Evolutionary conservation across 1,140 invertebrate genomes (phyloP).

Genomic region (Papilio polytes): DNA sequence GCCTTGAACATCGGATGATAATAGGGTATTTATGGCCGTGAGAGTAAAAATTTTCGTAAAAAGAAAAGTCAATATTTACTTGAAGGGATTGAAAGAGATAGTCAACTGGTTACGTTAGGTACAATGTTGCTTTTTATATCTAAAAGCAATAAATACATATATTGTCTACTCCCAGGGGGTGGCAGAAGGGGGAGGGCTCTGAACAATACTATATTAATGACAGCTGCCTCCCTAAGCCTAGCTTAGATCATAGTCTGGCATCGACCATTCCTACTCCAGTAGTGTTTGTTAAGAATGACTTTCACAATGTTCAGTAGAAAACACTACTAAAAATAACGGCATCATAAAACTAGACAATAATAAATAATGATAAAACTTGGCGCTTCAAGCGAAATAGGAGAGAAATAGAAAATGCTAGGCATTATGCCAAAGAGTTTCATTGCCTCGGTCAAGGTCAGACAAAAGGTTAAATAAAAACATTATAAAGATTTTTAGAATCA

Average conservation of each 20-base stretch:
- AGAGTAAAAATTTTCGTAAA: slow-evolving; percentile 22
- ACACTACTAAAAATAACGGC: not conserved
- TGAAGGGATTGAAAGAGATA: slow-evolving; percentile 1
- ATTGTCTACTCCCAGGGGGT: no score
- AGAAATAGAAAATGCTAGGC: slow-evolving; percentile 1
- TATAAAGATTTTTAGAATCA: not conserved
- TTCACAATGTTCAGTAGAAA: not conserved
- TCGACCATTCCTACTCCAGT: not conserved
- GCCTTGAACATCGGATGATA: slow-evolving; percentile 26
- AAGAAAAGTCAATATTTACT: slow-evolving; percentile 20
- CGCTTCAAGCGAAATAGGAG: not conserved
- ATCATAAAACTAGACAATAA: not conserved
- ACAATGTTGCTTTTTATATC: not conserved
- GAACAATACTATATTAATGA: no score
- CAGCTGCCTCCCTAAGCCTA: no score
- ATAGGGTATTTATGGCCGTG: slow-evolving; percentile 12
- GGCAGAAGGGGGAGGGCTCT: no score
- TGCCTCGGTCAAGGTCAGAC: slow-evolving; percentile 39
- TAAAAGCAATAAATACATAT: no score
- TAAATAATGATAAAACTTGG: not conserved
- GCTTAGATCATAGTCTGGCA: no score
- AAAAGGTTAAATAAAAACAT: not conserved
- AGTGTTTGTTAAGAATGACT: not conserved
- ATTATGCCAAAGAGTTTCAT: slow-evolving; percentile 32
- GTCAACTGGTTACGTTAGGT: not conserved